phyloP scores from a whole-genome alignment of 2,888 invertebrate species.

The Hypsopygia costalis region DNA sequence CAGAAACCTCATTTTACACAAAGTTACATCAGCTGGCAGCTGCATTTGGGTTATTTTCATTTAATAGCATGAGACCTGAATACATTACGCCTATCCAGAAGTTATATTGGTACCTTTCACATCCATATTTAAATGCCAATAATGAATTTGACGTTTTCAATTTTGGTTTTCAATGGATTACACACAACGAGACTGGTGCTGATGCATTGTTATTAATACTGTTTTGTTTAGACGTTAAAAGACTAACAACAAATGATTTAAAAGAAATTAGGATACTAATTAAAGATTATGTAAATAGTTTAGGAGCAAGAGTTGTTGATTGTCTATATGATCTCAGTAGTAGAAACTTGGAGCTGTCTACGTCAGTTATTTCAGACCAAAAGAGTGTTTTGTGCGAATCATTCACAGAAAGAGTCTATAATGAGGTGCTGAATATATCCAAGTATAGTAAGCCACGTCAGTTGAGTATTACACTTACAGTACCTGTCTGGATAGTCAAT shows the following conservation, averaged over 20 bases:
- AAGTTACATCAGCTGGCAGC: conserved; percentile 45
- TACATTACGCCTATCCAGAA: conserved; percentile 44
- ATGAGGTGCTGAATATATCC: conserved; percentile 43
- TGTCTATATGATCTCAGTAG: conserved; percentile 37
- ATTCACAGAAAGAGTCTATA: conserved; percentile 52
- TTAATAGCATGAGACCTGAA: conserved; percentile 49
- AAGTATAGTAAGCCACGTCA: conserved; percentile 39
- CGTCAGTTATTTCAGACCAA: conserved; percentile 24
- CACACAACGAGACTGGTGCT: conserved; percentile 37
- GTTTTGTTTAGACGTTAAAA: conserved; percentile 53
- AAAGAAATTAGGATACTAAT: conserved; percentile 36
- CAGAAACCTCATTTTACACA: conserved; percentile 43
- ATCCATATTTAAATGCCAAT: conserved; percentile 48
- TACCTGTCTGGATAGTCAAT: conserved; percentile 46
- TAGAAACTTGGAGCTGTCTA: conserved; percentile 25
- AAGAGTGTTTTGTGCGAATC: conserved; percentile 34
- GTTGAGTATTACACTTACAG: conserved; percentile 35
- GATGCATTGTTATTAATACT: conserved; percentile 55
- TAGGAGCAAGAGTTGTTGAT: conserved; percentile 46
- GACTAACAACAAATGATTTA: conserved; percentile 36
- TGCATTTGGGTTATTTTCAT: conserved; percentile 51
- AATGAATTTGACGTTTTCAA: conserved; percentile 56
- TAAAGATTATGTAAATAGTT: conserved; percentile 38
- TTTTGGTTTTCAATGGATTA: conserved; percentile 62
- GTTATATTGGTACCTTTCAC: conserved; percentile 66